Evolutionary conservation across 2,797 vertebrate genomes (phyloP).

Genomic region (Hephaestus fuliginosus): DNA sequence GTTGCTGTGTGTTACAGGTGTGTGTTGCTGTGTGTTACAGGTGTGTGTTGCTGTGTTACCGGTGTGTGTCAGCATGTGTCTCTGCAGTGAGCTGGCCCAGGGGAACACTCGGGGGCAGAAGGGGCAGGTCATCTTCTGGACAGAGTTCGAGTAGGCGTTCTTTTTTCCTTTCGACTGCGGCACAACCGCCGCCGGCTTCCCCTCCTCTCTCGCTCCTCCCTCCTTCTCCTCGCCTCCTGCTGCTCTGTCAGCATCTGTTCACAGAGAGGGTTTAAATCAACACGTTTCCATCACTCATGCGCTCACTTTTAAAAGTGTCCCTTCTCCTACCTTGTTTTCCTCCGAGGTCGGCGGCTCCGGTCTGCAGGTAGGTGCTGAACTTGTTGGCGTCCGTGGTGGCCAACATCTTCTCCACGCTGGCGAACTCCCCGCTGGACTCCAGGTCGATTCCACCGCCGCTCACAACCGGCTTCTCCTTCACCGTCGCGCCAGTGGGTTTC

Average conservation of each 20-base stretch:
- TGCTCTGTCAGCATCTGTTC: slow-evolving; percentile 52
- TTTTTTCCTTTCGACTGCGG: slow-evolving; percentile 89
- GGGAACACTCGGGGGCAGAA: slow-evolving; percentile 95
- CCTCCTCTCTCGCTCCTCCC: slow-evolving; percentile 83
- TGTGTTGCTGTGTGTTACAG: too few relatives aligned
- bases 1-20: too few relatives aligned
- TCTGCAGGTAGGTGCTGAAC: slow-evolving; percentile 95
- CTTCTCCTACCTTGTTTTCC: slow-evolving; percentile 78
- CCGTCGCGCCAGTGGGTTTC: slow-evolving; percentile 65
- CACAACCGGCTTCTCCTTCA: slow-evolving; percentile 81
- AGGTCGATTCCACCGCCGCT: slow-evolving; percentile 85
- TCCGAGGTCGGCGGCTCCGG: slow-evolving; percentile 78
- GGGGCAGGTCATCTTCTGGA: slow-evolving; percentile 95
- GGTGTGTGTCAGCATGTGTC: slow-evolving; percentile 94
- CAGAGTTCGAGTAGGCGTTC: slow-evolving; percentile 92
- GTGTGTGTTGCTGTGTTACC: too few relatives aligned
- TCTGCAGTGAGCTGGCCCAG: slow-evolving; percentile 95
- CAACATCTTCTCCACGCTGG: slow-evolving; percentile 97
- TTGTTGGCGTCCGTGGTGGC: slow-evolving; percentile 96
- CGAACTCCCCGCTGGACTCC: slow-evolving; percentile 97
- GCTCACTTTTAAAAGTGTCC: not conserved
- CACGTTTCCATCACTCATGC: too few relatives aligned
- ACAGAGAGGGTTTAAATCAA: not conserved
- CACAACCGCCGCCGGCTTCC: slow-evolving; percentile 69
- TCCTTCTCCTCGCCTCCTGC: slow-evolving; percentile 77